Conservation (phyloP, 2,113 vertebrate genomes). For the Catharus fuscescens region DNA sequence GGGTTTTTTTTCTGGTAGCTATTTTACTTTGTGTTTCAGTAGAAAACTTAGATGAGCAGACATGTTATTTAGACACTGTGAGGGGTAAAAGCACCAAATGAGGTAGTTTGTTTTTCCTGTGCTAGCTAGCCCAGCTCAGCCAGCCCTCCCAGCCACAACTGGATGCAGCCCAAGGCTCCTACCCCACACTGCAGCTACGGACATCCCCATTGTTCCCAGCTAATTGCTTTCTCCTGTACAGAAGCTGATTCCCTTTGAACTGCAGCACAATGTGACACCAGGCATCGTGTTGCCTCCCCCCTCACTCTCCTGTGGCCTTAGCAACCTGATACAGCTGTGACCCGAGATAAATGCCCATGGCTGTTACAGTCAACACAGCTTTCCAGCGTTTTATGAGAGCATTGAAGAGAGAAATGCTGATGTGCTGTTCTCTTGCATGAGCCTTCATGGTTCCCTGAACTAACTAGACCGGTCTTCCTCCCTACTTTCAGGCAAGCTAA, state of each 20-base stretch:
- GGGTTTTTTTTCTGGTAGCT: background rate
- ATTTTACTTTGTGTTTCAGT: background rate
- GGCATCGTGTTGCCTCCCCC: background rate
- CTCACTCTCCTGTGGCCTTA: background rate
- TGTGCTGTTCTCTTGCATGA: background rate
- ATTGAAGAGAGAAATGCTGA: background rate
- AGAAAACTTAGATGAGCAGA: background rate
- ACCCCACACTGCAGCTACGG: background rate
- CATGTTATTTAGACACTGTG: background rate
- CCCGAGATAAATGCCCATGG: background rate
- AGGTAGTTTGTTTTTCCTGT: background rate
- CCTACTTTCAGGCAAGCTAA: background rate
- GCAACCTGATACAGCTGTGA: background rate
- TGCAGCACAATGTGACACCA: constrained; percentile 30
- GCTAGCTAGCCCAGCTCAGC: background rate
- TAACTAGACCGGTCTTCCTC: background rate
- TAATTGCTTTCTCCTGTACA: constrained; percentile 9
- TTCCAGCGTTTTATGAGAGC: background rate
- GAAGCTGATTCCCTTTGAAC: constrained; percentile 5
- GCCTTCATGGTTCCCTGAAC: background rate
- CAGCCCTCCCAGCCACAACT: background rate
- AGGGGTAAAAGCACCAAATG: background rate
- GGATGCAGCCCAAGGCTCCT: background rate
- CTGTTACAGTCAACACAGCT: background rate
- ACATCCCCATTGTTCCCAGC: background rate